Evolutionary conservation across 2,888 invertebrate species (phyloP), one percentile per base, ranked within the genome.

Genomic region (Halictus quadricinctus): DNA sequence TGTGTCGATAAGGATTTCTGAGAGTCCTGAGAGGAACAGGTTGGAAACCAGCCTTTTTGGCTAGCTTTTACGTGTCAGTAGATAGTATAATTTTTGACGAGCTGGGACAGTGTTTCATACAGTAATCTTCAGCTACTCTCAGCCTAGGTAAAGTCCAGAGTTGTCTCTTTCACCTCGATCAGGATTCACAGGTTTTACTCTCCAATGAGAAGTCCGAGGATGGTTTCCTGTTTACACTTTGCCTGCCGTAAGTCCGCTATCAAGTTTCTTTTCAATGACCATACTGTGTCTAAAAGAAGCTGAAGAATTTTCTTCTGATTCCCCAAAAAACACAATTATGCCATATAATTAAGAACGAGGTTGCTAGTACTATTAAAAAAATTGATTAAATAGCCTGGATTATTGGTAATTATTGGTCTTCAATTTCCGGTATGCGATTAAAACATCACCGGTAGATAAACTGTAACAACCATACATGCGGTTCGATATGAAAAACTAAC

Each of bases 1-100:
- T 64, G 72, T 72, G 66, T 25, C 83, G 79, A 79, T 79, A 76
- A 84, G 46, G 25, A 66, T 36, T 66, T 36, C 18, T 3, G 66
- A 29, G 29, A 15, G 64, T 1, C 6, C 29, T 29, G 2, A 29
- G 29, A 29, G 29, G 29, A 36, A 36, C 36, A 3, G 36, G 5
- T 36, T 36, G 36, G 0, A 36, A 36, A 5, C 4, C 5, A 36
- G 36, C 3, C 36, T 36, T 36, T 36, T 36, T n/a, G 0, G 2
- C 36, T 36, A 36, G 36, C 36, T 36, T 36, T 5, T 36, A 36
- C 36, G 5, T 36, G 36, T 5, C 36, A 36, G 36, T 36, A 36
- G 36, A 5, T 36, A 36, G 36, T 36, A 36, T 36, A 36, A 36
- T 36, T 36, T 36, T 36, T 5, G 36, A 36, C 36, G 36, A 5